These are phyloP conservation scores for Conopomorpha cramerella DNA, from an alignment of 1,140 invertebrate species.

Conservation along the genomic window DNA sequence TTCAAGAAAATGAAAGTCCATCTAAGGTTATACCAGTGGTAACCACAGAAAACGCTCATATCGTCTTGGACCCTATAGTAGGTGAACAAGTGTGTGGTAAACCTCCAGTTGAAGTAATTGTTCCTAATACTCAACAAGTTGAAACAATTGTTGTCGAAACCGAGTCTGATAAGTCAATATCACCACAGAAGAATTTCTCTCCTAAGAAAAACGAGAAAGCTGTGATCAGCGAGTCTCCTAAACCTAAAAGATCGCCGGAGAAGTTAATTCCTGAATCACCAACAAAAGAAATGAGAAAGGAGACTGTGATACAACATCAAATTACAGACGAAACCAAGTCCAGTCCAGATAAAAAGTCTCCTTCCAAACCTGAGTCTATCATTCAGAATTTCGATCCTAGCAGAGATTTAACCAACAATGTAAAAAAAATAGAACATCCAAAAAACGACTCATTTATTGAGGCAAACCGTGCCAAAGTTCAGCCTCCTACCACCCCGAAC, in stretches of 20 bases:
- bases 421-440: slow-evolving; percentile 20
- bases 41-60: slow-evolving; percentile 49
- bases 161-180: slow-evolving; percentile 33
- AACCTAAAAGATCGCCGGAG: slow-evolving; percentile 32
- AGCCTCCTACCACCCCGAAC: slow-evolving; percentile 20
- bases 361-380: slow-evolving; percentile 42
- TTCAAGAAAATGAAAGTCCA: slow-evolving; percentile 32
- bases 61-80: slow-evolving; percentile 41
- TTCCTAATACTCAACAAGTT: slow-evolving; percentile 36
- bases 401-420: slow-evolving; percentile 16
- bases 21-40: slow-evolving; percentile 46
- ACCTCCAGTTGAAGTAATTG: slow-evolving; percentile 27
- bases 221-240: slow-evolving; percentile 35
- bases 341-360: slow-evolving; percentile 30
- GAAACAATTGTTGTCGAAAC: slow-evolving; percentile 44
- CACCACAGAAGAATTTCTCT: slow-evolving; percentile 22
- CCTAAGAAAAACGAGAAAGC: slow-evolving; percentile 40
- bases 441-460: slow-evolving; percentile 33
- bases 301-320: slow-evolving; percentile 51
- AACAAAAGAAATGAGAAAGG: slow-evolving; percentile 39
- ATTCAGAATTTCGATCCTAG: slow-evolving; percentile 37
- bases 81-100: slow-evolving; percentile 20
- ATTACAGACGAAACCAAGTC: slow-evolving; percentile 27
- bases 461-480: slow-evolving; percentile 25
- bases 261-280: slow-evolving; percentile 24